Evolutionary conservation across 2,113 vertebrate genomes (phyloP), one percentile per base, ranked within the genome.

Genomic region (Oriolus oriolus): DNA sequence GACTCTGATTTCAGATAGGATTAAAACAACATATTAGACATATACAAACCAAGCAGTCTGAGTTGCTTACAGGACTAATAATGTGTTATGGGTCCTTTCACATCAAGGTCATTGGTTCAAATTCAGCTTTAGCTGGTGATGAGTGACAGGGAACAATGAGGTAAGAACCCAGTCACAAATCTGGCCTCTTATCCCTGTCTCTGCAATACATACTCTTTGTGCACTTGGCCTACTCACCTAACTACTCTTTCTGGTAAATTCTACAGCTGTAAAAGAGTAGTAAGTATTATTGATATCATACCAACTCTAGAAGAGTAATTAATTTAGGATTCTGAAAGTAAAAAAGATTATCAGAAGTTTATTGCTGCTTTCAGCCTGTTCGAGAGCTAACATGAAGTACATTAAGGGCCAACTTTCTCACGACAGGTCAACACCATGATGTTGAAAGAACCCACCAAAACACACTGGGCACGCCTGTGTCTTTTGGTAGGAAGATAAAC

Each of bases 51-150:
- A 91, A 78, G 61, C 41, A 57, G 33, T 49, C 84, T 57, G 52
- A 83, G 71, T 70, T 93, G 78, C 92, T 84, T 86, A 74, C 44
- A 83, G 84, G 39, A 97, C 87, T 91, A 90, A 96, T 93, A 83
- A 95, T 41, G 93, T 94, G 82, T 77, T 90, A 93, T n/a, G 59
- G 63, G 66, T 96, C 91, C 81, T 91, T 95, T 94, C 92, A 92
- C 89, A 96, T 96, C 63, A 47, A 83, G 87, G 87, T 96, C 94
- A 94, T 50, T 44, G 24, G 94, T 80, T 96, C 84, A 96, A 96
- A 90, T 60, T 83, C 78, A 88, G 90, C 63, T 77, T 83, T 70
- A 86, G 75, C 1, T 77, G 82, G 87, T 88, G 87, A 94, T 77
- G 90, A 96, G 60, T 90, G 82, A 96, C 93, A 96, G 80, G 84